Percentiles rank a stretch among this genome's conserved stretches.
Evolutionary conservation across 1,140 invertebrate genomes (phyloP).

Genomic region (Drosophila insularis): DNA sequence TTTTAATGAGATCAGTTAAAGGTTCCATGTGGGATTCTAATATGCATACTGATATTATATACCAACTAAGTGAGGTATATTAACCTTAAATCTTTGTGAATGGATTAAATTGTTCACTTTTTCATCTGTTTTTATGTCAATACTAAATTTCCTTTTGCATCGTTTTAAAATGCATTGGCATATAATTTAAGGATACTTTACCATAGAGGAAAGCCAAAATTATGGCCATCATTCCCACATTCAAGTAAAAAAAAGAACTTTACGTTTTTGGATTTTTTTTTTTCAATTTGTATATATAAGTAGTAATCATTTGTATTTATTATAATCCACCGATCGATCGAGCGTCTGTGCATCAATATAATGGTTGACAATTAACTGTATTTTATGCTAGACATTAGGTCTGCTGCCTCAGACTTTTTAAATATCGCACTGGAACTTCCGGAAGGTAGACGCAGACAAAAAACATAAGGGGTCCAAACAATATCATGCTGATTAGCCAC

Average conservation of each 20-base stretch:
- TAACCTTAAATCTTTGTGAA: no score
- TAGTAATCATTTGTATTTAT: constrained; percentile 32
- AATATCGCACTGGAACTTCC: constrained; percentile 73
- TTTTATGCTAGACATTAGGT: constrained; percentile 53
- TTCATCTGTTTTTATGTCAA: not conserved
- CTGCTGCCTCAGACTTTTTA: constrained; percentile 67
- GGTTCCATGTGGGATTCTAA: no score
- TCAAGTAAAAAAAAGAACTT: no score
- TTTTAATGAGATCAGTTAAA: no score
- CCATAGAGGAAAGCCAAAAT: no score
- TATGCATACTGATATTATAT: no score
- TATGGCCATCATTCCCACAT: no score
- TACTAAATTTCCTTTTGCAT: constrained; percentile 1
- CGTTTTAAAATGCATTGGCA: not conserved
- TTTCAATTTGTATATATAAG: constrained; percentile 18
- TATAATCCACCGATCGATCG: constrained; percentile 26
- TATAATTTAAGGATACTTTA: not conserved
- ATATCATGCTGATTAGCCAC: constrained; percentile 69
- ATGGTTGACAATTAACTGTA: constrained; percentile 35
- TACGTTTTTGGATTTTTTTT: no score
- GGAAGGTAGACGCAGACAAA: constrained; percentile 75
- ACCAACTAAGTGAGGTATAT: no score
- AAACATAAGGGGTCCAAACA: constrained; percentile 75
- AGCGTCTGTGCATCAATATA: constrained; percentile 55
- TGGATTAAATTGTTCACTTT: no score